Evolutionary conservation across 2,888 invertebrate species (phyloP).

Genomic region (Serripes groenlandicus): DNA sequence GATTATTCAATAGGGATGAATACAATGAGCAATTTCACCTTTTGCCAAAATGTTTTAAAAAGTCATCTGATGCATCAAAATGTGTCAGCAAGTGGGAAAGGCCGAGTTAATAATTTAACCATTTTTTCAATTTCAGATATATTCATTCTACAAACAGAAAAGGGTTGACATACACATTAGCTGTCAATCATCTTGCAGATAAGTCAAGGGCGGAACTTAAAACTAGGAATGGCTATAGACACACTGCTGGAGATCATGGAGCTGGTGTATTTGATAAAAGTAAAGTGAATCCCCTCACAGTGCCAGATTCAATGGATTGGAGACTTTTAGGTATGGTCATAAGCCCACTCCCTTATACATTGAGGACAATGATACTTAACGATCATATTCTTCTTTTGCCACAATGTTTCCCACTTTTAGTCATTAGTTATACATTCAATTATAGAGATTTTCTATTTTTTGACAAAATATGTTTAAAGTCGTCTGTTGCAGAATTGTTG

Average conservation of each 20-base stretch:
- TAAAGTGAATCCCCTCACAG: conserved; percentile 86
- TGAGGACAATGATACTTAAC: too few species aligned
- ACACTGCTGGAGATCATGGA: conserved; percentile 89
- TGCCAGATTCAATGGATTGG: conserved; percentile 96
- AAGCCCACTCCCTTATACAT: too few species aligned
- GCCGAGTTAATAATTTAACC: not conserved
- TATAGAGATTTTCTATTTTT: too few species aligned
- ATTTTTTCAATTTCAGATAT: conserved; percentile 88
- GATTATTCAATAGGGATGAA: not conserved
- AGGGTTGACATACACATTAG: conserved; percentile 91
- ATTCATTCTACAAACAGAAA: conserved; percentile 94
- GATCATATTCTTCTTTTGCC: not conserved
- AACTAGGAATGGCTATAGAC: conserved; percentile 78
- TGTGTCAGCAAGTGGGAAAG: not conserved
- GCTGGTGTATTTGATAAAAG: conserved; percentile 91
- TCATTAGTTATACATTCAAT: too few species aligned
- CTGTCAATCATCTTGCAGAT: conserved; percentile 96
- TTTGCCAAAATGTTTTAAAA: not conserved
- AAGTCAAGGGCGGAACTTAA: conserved; percentile 91
- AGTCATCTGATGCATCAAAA: not conserved
- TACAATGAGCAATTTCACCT: not conserved
- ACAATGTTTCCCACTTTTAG: not conserved
- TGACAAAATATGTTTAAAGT: too few species aligned
- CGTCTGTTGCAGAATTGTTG: too few species aligned
- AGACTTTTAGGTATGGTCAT: conserved; percentile 92